phyloP scores from a whole-genome alignment of 2,888 invertebrate genomes.

The Diploptera punctata region DNA sequence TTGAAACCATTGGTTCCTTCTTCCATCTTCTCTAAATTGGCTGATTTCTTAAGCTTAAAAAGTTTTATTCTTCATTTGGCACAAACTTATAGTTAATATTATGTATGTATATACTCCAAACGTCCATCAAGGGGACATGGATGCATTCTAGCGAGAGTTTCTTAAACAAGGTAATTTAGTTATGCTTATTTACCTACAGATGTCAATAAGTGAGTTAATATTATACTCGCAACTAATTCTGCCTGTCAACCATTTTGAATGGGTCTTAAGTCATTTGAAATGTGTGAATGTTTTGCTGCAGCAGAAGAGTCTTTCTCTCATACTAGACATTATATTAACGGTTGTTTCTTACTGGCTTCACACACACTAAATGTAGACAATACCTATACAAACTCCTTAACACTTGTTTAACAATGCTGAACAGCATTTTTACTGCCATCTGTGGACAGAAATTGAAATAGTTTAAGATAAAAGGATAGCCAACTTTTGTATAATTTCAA shows the following conservation, averaged over 20 bases:
- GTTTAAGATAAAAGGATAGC: neutral
- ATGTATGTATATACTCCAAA: too few relatives aligned
- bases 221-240: neutral
- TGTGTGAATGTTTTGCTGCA: neutral
- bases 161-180: too few relatives aligned
- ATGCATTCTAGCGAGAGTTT: too few relatives aligned
- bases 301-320: neutral
- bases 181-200: too few relatives aligned
- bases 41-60: neutral
- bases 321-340: neutral
- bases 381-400: neutral
- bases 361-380: neutral
- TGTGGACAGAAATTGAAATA: neutral
- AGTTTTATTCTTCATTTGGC: neutral
- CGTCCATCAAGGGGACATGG: too few relatives aligned
- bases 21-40: neutral
- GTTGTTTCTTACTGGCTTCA: neutral
- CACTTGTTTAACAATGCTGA: neutral
- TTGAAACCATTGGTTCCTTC: neutral
- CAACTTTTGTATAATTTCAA: neutral
- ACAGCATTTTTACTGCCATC: neutral
- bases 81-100: constrained; percentile 3
- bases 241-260: constrained; percentile 9
- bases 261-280: neutral
- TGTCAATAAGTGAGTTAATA: too few relatives aligned